Conservation (phyloP, 2,888 invertebrate species). For the Drosophila aldrichi region DNA sequence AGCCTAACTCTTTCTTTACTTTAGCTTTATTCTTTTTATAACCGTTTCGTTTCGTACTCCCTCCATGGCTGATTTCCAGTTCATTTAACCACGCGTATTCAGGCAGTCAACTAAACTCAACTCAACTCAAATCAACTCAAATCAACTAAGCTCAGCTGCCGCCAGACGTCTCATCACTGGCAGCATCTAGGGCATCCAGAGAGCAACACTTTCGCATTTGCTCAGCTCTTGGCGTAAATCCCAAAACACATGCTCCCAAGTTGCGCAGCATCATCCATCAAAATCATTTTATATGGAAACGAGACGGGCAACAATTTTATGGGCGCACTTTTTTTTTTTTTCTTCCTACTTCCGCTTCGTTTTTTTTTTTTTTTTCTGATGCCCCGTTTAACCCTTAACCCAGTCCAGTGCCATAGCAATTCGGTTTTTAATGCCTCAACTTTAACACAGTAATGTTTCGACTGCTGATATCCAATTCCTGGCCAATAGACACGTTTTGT, state of each 20-base stretch:
- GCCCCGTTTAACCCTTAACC: conserved; percentile 59
- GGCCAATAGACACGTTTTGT: conserved; percentile 42
- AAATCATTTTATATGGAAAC: conserved; percentile 81
- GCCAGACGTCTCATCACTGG: conserved; percentile 32
- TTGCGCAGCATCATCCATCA: conserved; percentile 79
- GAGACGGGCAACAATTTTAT: conserved; percentile 70
- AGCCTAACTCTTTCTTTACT: not conserved
- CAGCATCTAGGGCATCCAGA: conserved; percentile 23
- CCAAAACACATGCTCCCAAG: conserved; percentile 77
- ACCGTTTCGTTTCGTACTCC: conserved; percentile 18
- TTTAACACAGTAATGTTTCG: conserved; percentile 53
- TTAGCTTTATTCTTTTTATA: conserved; percentile 26
- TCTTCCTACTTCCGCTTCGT: not conserved
- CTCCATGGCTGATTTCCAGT: conserved; percentile 46
- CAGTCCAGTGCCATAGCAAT: conserved; percentile 6
- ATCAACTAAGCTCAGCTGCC: conserved; percentile 40
- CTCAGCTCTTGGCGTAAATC: conserved; percentile 65
- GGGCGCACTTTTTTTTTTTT: conserved; percentile 43
- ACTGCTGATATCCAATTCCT: conserved; percentile 28
- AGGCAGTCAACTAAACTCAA: conserved; percentile 52
- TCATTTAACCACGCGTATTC: conserved; percentile 74
- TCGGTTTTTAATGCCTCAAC: conserved; percentile 66
- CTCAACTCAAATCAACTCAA: conserved; percentile 12
- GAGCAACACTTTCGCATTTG: conserved; percentile 42
- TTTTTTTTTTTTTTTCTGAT: conserved; percentile 11